Conservation (phyloP, 2,797 vertebrate genomes). For the Sorex maritimensis region DNA sequence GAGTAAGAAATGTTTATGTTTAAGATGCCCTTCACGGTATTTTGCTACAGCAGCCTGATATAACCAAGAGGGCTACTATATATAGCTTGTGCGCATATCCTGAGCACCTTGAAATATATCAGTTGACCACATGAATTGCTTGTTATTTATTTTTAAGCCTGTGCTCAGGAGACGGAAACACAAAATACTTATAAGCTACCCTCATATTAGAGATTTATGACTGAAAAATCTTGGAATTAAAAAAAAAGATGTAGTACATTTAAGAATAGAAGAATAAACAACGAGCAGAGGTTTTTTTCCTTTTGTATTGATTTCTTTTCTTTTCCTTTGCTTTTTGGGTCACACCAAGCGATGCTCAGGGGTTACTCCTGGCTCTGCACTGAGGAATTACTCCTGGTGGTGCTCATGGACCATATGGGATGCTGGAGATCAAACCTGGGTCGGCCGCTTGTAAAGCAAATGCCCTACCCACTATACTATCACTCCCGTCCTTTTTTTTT, state of each 20-base stretch:
- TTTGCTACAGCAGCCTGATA: neutral
- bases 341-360: too few species aligned
- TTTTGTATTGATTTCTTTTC: neutral
- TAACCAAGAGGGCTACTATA: slow-evolving; percentile 5
- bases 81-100: slow-evolving; percentile 6
- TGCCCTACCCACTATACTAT: too few species aligned
- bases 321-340: neutral
- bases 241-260: neutral
- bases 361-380: too few species aligned
- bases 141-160: slow-evolving; percentile 49
- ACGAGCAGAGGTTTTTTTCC: neutral
- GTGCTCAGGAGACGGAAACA: slow-evolving; percentile 5
- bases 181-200: slow-evolving; percentile 31
- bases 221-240: slow-evolving; percentile 54
- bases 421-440: too few species aligned
- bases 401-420: too few species aligned
- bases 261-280: slow-evolving; percentile 17
- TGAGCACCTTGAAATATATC: neutral
- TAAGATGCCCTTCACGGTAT: neutral
- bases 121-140: slow-evolving; percentile 54
- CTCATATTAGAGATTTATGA: neutral
- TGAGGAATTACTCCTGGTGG: too few species aligned
- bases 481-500: too few species aligned
- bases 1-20: neutral
- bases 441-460: too few species aligned